Evolutionary conservation across 2,797 vertebrate species (phyloP).

Genomic region (Ptychobarbus kaznakovi): DNA sequence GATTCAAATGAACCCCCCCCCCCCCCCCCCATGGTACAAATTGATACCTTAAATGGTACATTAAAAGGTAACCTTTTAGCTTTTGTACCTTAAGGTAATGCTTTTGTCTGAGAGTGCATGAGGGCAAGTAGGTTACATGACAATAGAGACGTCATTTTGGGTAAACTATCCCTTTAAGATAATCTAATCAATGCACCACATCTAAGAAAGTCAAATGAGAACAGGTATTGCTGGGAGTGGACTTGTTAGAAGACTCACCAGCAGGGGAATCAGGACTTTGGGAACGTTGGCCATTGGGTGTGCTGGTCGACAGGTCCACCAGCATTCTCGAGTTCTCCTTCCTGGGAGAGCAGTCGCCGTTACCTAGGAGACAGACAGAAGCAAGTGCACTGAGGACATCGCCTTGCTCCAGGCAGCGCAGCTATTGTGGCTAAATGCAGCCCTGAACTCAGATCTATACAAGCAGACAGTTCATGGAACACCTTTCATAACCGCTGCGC

Average conservation of each 20-base stretch:
- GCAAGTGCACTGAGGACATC: constrained; percentile 61
- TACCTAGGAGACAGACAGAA: constrained; percentile 81
- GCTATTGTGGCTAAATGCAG: constrained; percentile 39
- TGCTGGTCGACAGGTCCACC: constrained; percentile 88
- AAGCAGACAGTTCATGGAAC: constrained; percentile 53
- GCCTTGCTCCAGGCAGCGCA: constrained; percentile 52
- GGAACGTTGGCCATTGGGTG: constrained; percentile 91
- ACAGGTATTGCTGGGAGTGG: constrained; percentile 6
- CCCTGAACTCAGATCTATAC: constrained; percentile 40
- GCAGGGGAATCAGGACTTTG: constrained; percentile 80
- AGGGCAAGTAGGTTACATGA: neutral
- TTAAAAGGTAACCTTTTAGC: neutral
- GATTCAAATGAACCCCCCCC: neutral
- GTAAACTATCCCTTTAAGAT: constrained; percentile 11
- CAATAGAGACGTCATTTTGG: neutral
- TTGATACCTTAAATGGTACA: neutral
- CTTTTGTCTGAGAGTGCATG: neutral
- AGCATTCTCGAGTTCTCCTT: constrained; percentile 91
- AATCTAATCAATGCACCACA: constrained; percentile 1
- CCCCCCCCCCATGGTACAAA: too few species aligned
- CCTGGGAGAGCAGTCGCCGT: constrained; percentile 93
- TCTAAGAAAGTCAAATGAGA: neutral
- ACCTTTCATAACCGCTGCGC: neutral
- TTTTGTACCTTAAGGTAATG: neutral
- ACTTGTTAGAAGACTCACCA: constrained; percentile 71